Evolutionary conservation across 1,140 invertebrate species (phyloP), one percentile per base, ranked within the genome.

Genomic region (Leptinotarsa defecta): DNA sequence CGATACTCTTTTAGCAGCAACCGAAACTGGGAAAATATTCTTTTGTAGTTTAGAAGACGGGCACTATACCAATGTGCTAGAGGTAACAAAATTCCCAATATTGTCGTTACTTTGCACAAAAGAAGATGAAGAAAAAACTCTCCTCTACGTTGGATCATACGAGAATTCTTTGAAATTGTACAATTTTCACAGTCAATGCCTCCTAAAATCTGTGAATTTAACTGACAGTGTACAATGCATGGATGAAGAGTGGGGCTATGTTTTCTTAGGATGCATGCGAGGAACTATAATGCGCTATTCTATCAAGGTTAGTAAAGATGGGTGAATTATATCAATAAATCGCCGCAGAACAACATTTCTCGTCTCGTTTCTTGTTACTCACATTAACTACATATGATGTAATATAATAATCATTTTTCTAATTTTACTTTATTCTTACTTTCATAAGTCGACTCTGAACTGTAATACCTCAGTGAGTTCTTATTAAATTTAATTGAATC

Each of bases 201-300:
- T 80, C 4, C 13, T 80, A 1, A 75, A 75, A 48, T 62, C 15
- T 48, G 65, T 75, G n/a, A 63, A 52, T 13, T 48, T 83, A 34
- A 83, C 82, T 48, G 87, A 86, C 74, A 80, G 86, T 3, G 83
- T 89, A 73, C 88, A 88, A 64, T 90, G 89, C 71, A 87, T 89
- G 86, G 88, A 89, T 75, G 77, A 85, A 73, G 81, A 83, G 8
- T 89, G 88, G 88, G 85, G 84, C 4, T 85, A 82, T 48, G 83
- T 89, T 61, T 89, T 87, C 69, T 83, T 89, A 68, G 89, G 89
- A 11, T 87, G 88, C 27, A 86, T 86, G 73, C 84, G 84, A 43
- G 88, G 89, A 3, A 84, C 86, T 65, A 85, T 90, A 65, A 86
- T 85, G 3, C 85, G 86, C 71, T 89, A 86, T 70, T 82, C 86